Base-by-base conservation (phyloP, 2,797 vertebrate genomes). In the Tapera naevia region DNA sequence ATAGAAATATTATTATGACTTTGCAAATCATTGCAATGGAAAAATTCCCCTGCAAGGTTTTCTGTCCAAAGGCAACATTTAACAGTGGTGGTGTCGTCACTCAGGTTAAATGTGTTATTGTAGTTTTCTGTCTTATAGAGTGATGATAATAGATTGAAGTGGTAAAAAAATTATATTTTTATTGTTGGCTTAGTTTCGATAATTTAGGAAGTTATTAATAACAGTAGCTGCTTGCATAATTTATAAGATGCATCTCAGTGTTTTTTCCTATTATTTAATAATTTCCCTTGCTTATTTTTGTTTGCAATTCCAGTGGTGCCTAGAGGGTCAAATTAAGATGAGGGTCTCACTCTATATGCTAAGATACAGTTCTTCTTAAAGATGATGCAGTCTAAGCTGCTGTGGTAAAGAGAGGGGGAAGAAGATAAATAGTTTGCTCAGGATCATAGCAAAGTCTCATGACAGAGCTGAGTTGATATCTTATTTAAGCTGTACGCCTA, bases 1-100 rank as follows among this genome's bases (percentile, higher is more conserved):
- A 37, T 6, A 81, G 80, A 94, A 92, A 91, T 95, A 78, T 85
- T 93, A 83, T 91, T 96, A 89, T 72, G 87, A 81, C 82, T 95
- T 95, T 86, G 65, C 51, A 92, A 93, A 88, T 91, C 62, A 69
- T 48, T 80, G 65, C 51, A 62, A 60, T 37, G 66, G 66, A 91
- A 91, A 92, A 92, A 54, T 62, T 89, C 39, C 46, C 54, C 27
- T 86, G 35, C 21, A 79, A 89, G 39, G 9, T 32, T 91, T 82
- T 91, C 46, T 76, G 45, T 67, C 74, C 64, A 61, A 88, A 93
- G 74, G 37, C 48, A 93, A 71, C 33, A 35, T 27, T 80, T 53
- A 62, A 57, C 27, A 58, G 61, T 14, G 9, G 28, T 48, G 56
- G 8, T 60, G 48, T 89, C 72, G 65, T 89, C 30, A 17, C 21